A percentile compares a stretch with the other conserved stretches of the same genome.
These are phyloP conservation scores for Meleagris gallopavo DNA, from an alignment of 2,113 vertebrate species.

Conservation along the genomic window DNA sequence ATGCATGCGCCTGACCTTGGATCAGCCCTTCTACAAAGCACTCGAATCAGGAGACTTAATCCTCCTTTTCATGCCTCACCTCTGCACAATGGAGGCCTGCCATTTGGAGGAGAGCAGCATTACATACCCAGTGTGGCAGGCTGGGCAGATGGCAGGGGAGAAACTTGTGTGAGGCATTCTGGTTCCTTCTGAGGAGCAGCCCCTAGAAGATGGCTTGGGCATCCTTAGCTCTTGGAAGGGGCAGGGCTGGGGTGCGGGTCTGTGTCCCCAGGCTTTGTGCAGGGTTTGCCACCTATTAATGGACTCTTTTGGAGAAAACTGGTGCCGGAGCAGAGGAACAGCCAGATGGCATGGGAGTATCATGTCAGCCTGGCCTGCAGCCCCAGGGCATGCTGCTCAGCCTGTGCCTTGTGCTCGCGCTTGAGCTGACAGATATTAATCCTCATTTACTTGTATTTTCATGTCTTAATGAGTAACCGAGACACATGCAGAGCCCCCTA, in stretches of 20 bases:
- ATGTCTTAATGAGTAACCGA: neutral
- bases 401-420: neutral
- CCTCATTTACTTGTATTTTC: neutral
- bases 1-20: conserved; percentile 57
- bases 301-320: neutral
- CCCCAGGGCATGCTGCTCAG: neutral
- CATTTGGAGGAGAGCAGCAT: conserved; percentile 34
- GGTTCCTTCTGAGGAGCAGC: neutral
- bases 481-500: neutral
- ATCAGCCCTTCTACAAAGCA: conserved; percentile 59
- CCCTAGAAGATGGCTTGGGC: neutral
- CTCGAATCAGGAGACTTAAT: conserved; percentile 45
- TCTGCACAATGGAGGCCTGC: conserved; percentile 53
- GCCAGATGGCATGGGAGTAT: neutral
- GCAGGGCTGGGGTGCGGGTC: neutral
- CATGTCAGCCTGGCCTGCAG: neutral
- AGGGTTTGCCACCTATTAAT: neutral
- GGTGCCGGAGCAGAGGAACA: neutral
- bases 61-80: conserved; percentile 66
- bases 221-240: neutral
- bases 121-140: neutral
- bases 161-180: neutral
- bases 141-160: conserved; percentile 54
- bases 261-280: neutral
- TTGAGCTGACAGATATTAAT: neutral